phyloP scores from a whole-genome alignment of 2,113 vertebrate species.

The Mastomys coucha region DNA sequence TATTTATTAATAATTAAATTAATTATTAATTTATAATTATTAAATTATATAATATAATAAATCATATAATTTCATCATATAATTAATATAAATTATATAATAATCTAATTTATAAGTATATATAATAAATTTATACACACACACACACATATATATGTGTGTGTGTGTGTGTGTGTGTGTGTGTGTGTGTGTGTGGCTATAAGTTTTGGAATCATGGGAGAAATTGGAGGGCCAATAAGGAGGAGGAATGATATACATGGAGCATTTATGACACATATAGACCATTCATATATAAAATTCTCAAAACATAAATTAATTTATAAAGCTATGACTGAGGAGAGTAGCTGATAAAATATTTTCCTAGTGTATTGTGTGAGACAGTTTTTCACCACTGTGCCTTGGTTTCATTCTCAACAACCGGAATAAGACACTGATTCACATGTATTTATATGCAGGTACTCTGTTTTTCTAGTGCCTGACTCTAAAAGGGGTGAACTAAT shows the following conservation, averaged over 20 bases:
- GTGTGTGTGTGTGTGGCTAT: too few relatives aligned
- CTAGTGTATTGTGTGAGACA: background rate
- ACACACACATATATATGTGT: background rate
- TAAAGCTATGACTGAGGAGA: background rate
- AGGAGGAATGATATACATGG: background rate
- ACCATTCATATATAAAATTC: background rate
- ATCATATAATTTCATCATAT: background rate
- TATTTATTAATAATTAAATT: too few relatives aligned
- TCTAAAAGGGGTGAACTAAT: background rate
- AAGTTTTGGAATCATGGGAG: background rate
- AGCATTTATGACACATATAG: background rate
- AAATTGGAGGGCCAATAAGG: background rate
- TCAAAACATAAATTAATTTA: background rate
- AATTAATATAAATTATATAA: background rate
- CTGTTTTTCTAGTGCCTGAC: background rate
- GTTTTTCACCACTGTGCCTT: background rate
- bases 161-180: too few relatives aligned
- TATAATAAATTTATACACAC: background rate
- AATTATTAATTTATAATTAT: too few relatives aligned
- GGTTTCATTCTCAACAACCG: background rate
- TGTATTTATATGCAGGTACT: background rate
- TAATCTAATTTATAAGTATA: background rate
- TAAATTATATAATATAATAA: background rate
- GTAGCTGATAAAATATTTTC: constrained; percentile 37
- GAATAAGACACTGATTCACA: background rate